Evolutionary conservation across 2,888 invertebrate genomes (phyloP), one percentile per base, ranked within the genome.

Genomic region (Hirtodrosophila confusa): DNA sequence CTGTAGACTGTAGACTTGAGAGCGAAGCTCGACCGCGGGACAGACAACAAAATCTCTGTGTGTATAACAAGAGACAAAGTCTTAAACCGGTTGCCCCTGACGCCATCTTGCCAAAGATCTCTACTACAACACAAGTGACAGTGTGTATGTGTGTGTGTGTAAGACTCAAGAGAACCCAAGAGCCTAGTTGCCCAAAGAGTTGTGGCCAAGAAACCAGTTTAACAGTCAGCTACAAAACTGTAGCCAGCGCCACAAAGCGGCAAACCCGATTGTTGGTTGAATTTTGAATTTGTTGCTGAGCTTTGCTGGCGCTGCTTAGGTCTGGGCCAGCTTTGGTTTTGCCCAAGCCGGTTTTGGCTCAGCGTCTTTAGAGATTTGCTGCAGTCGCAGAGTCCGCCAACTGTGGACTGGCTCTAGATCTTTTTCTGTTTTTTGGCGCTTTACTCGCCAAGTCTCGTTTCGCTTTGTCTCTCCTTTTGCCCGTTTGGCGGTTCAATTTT

Each of bases 71-170:
- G 60, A 63, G 58, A 61, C 72, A 60, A 62, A 40, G 60, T 31
- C 60, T 51, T 55, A 79, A 83, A 87, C 82, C 88, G 77, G 88
- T 88, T 83, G 35, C 17, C 12, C 12, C 49, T 31, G 83, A 70
- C 77, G 88, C 82, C 88, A 88, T 83, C 80, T 83, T 83, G 86
- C 4, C 69, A 54, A 53, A 77, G 69, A 66, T 76, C 51, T 49
- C 31, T 27, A 27, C 4, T 27, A 27, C 27, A 27, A 27, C 3
- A 27, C 27, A 27, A 27, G 27, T 4, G 5, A 27, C 27, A 27
- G n/a, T 35, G 39, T 49, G 47, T 39, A 37, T 40, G 31, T 35
- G n/a, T 51, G 48, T 58, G 27, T 24, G 27, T 29, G 24, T 54
- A 29, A 50, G 65, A 63, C 84, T 79, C 77, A 86, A 86, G 87